Conservation (phyloP, 2,888 invertebrate species). For the Ceraclea dissimilis region DNA sequence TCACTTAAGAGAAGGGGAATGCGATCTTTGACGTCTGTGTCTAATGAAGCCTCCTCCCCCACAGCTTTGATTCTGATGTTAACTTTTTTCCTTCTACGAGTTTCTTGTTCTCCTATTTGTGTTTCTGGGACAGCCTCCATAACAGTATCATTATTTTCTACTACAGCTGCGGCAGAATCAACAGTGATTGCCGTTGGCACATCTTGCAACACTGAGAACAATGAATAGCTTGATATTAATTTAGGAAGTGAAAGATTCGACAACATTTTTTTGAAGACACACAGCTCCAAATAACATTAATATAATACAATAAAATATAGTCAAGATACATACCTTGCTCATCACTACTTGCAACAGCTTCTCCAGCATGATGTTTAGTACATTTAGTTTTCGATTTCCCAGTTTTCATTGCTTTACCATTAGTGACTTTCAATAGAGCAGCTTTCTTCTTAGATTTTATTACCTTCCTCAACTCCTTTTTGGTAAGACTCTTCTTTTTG, state of each 20-base stretch:
- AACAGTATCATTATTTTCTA: not conserved
- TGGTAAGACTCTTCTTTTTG: conserved; percentile 30
- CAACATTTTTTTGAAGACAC: too few relatives aligned
- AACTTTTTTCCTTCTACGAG: not conserved
- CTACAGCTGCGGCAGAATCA: too few relatives aligned
- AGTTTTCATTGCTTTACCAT: not conserved
- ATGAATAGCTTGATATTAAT: not conserved
- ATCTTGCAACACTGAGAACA: not conserved
- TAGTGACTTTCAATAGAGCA: conserved; percentile 40
- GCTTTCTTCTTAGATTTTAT: conserved; percentile 57
- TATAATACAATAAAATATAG: too few relatives aligned
- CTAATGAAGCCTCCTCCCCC: conserved; percentile 59
- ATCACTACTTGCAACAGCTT: too few relatives aligned
- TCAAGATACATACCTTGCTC: too few relatives aligned
- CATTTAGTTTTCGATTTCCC: too few relatives aligned
- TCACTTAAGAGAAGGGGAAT: conserved; percentile 77
- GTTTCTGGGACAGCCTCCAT: not conserved
- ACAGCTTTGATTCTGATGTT: conserved; percentile 52
- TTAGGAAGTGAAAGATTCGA: not conserved
- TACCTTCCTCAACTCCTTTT: conserved; percentile 48
- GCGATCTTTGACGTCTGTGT: conserved; percentile 47
- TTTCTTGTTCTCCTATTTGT: not conserved
- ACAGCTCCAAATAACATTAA: too few relatives aligned
- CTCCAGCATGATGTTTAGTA: too few relatives aligned
- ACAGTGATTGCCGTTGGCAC: not conserved